These are phyloP conservation scores for Eupithecia centaureata DNA, from an alignment of 2,888 invertebrate genomes.

Conservation along the genomic window DNA sequence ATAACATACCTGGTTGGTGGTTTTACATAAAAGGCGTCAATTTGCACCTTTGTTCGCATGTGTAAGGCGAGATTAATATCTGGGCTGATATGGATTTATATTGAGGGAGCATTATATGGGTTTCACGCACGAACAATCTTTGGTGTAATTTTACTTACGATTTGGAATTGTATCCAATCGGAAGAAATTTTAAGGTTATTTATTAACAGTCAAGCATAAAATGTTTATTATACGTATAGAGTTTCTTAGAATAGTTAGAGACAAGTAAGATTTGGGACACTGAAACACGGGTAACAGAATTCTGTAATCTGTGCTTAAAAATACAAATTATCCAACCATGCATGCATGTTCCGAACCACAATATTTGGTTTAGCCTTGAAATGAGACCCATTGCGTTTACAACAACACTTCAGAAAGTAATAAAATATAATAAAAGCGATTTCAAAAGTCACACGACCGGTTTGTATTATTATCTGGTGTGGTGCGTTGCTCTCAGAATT, in stretches of 20 bases:
- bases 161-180: no score
- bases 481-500: slow-evolving; percentile 26
- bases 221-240: no score
- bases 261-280: no score
- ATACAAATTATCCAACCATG: no score
- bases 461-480: slow-evolving; percentile 30
- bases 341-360: not conserved
- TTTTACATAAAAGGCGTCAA: slow-evolving; percentile 37
- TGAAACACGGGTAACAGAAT: no score
- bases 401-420: not conserved
- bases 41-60: slow-evolving; percentile 35
- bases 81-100: slow-evolving; percentile 29
- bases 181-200: no score
- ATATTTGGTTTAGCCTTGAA: not conserved
- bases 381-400: not conserved
- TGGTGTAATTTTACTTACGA: not conserved
- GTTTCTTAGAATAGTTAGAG: no score
- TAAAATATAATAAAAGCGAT: slow-evolving; percentile 11
- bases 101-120: slow-evolving; percentile 18
- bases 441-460: slow-evolving; percentile 28
- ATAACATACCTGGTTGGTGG: slow-evolving; percentile 30
- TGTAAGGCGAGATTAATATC: slow-evolving; percentile 27
- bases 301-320: no score
- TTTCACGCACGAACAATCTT: not conserved
- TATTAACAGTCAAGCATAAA: no score